Base-by-base conservation (phyloP, 2,888 invertebrate genomes). In the Pherbina coryleti region DNA sequence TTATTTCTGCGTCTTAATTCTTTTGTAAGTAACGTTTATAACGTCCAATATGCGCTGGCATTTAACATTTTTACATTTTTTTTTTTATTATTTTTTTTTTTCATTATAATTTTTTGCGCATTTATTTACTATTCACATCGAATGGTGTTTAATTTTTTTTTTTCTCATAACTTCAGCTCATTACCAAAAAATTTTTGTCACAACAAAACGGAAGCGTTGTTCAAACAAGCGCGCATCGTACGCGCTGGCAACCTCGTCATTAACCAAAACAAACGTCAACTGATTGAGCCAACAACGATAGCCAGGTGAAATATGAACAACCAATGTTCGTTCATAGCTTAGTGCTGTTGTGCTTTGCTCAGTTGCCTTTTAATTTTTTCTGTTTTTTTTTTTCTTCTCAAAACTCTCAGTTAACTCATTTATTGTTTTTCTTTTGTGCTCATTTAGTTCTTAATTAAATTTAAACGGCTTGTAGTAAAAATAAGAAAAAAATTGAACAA, bases 151-250 rank as follows among this genome's bases (percentile, higher is more conserved):
- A 11, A 22, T 19, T 44, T 67, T 62, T 25, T n/a, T 49, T 67
- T 37, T 44, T 2, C 2, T 75, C 31, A 8, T 19, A 34, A 64
- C 19, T 49, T 31, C 37, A 37, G 37, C 8, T 22, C 49, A 11
- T 25, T 62, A 87, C 82, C 62, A 88, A 85, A n/a, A n/a, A 86
- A 87, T 87, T 77, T 67, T 51, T 19, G n/a, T 53, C 31, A 7
- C 34, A 44, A 4, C 51, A 31, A 22, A 55, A n/a, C 28, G 5
- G 19, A 25, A 44, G 69, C 55, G 37, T 37, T 57, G 19, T 19
- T 19, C 11, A 8, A 44, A 14, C 64, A 34, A 37, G 3, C 64
- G 55, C 49, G 57, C 62, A 9, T 25, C 31, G 19, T 14, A 49
- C 44, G 67, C 28, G 57, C 60, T 57, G 66, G 31, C 49, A 69